Evolutionary conservation across 2,888 invertebrate species (phyloP).

Genomic region (Leptinotarsa tumamoca): DNA sequence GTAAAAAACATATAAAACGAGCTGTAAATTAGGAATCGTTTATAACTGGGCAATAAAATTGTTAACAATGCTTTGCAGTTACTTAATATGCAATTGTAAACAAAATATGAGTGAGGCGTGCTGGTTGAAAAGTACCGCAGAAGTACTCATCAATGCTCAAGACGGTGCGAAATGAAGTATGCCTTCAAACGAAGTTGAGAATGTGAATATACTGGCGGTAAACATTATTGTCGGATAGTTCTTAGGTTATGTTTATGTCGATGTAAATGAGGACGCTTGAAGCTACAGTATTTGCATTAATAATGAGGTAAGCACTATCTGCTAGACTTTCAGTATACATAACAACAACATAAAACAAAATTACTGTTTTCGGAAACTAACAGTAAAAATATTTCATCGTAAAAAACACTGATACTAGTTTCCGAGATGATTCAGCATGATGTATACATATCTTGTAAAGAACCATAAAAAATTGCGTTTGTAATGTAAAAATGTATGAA

Average conservation of each 20-base stretch:
- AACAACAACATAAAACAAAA: too few relatives aligned
- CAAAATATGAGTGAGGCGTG: slow-evolving; percentile 12
- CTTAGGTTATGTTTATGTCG: background rate
- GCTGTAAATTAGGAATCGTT: slow-evolving; percentile 15
- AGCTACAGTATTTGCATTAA: too few relatives aligned
- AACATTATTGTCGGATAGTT: background rate
- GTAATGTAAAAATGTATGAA: too few relatives aligned
- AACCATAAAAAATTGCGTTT: too few relatives aligned
- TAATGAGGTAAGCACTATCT: too few relatives aligned
- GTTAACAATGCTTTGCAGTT: slow-evolving; percentile 19
- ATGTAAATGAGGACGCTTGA: background rate
- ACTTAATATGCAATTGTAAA: slow-evolving; percentile 15
- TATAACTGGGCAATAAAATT: slow-evolving; percentile 16
- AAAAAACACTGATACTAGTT: too few relatives aligned
- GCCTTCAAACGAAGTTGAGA: background rate
- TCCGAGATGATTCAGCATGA: too few relatives aligned
- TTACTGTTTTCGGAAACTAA: too few relatives aligned
- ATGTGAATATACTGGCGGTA: background rate
- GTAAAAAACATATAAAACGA: slow-evolving; percentile 17
- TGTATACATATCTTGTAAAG: too few relatives aligned
- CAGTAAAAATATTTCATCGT: too few relatives aligned
- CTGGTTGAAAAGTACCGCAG: background rate
- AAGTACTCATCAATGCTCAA: background rate
- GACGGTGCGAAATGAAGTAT: background rate
- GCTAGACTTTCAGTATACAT: too few relatives aligned